Evolutionary conservation across 2,888 invertebrate genomes (phyloP).

Genomic region (Aethes cnicana): DNA sequence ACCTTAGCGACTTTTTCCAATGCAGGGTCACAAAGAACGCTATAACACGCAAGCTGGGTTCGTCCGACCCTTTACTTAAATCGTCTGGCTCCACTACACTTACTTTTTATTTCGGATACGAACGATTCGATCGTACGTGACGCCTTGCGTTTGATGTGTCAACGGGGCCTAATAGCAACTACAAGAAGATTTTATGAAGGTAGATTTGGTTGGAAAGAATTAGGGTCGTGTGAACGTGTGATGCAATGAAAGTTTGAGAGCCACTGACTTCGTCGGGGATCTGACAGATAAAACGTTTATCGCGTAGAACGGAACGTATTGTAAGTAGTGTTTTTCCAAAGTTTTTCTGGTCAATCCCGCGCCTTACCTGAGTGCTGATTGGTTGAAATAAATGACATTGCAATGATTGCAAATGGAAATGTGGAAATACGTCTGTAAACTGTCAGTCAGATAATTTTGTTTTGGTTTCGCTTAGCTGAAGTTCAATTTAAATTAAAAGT

Average conservation of each 20-base stretch:
- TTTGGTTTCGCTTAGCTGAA: too few species aligned
- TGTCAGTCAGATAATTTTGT: slow-evolving; percentile 3
- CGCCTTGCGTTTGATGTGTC: slow-evolving; percentile 48
- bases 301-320: slow-evolving; percentile 23
- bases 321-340: slow-evolving; percentile 2
- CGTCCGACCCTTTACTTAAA: slow-evolving; percentile 52
- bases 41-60: slow-evolving; percentile 47
- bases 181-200: slow-evolving; percentile 34
- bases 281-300: neutral
- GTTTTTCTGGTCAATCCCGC: neutral
- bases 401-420: too few species aligned
- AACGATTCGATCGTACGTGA: slow-evolving; percentile 48
- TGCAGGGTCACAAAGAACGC: slow-evolving; percentile 38
- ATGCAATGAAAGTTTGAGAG: slow-evolving; percentile 15
- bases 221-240: slow-evolving; percentile 10
- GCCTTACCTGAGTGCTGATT: neutral
- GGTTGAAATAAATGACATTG: neutral
- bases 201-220: slow-evolving; percentile 25
- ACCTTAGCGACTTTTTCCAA: slow-evolving; percentile 35
- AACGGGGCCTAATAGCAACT: slow-evolving; percentile 36
- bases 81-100: slow-evolving; percentile 49
- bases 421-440: slow-evolving; percentile 5
- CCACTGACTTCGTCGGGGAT: slow-evolving; percentile 2
- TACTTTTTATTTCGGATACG: slow-evolving; percentile 52
- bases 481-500: too few species aligned